Conservation (phyloP, 2,888 invertebrate genomes). For the Tenthredo notha region DNA sequence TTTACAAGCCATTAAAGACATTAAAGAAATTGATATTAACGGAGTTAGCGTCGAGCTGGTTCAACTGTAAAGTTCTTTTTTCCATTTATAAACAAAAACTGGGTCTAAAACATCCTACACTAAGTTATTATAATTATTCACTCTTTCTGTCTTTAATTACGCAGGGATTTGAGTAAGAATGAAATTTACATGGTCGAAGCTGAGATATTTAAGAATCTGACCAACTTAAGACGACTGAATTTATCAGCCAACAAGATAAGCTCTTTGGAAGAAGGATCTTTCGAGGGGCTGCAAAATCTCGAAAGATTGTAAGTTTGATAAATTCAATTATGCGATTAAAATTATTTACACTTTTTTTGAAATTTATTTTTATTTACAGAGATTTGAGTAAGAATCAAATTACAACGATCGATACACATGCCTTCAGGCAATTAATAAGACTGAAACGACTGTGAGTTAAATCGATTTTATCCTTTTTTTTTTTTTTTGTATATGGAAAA, state of each 20-base stretch:
- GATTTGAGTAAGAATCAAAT: conserved; percentile 91
- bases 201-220: conserved; percentile 72
- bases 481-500: not conserved
- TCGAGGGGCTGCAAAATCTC: conserved; percentile 84
- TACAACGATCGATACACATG: conserved; percentile 85
- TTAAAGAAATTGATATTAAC: conserved; percentile 83
- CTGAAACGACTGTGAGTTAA: conserved; percentile 83
- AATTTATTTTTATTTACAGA: conserved; percentile 78
- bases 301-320: conserved; percentile 84
- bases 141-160: conserved; percentile 72
- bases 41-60: conserved; percentile 83
- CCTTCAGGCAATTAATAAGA: conserved; percentile 87
- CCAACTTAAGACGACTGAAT: conserved; percentile 81
- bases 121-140: conserved; percentile 40
- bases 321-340: conserved; percentile 58
- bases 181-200: conserved; percentile 80
- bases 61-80: conserved; percentile 81
- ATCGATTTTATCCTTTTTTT: not conserved
- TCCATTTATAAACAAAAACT: not conserved
- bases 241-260: conserved; percentile 86
- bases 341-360: conserved; percentile 47
- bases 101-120: not conserved
- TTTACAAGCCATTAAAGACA: conserved; percentile 82
- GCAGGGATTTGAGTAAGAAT: conserved; percentile 86
- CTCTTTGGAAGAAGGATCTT: conserved; percentile 85